Evolutionary conservation across 1,140 invertebrate species (phyloP).

Genomic region (Potamilus streckersoni): DNA sequence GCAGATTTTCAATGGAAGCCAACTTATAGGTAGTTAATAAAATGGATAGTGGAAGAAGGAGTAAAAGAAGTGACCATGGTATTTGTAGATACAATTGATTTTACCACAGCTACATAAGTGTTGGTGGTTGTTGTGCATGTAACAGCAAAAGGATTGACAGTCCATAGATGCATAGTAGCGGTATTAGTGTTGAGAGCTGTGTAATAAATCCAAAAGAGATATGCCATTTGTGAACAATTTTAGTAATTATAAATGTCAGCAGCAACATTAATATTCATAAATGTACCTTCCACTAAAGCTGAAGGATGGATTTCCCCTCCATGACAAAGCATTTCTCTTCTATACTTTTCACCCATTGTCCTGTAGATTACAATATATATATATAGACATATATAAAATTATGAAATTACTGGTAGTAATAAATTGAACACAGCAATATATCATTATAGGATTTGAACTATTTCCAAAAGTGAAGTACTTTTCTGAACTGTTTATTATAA

Average conservation of each 20-base stretch:
- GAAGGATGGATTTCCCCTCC: constrained; percentile 89
- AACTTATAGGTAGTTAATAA: no score
- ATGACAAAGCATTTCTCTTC: constrained; percentile 82
- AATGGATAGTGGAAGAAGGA: no score
- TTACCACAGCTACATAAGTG: no score
- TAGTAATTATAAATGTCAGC: neutral
- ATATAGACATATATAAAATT: no score
- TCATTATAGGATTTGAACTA: no score
- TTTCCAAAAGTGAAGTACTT: no score
- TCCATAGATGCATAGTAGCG: neutral
- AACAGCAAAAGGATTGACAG: neutral
- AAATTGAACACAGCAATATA: no score
- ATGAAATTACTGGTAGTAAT: no score
- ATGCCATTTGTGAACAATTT: neutral
- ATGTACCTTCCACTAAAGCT: constrained; percentile 73
- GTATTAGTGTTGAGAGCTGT: neutral
- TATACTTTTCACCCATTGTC: constrained; percentile 80
- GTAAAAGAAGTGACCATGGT: neutral
- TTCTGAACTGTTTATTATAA: no score
- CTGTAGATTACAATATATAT: constrained; percentile 61
- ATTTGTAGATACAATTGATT: neutral
- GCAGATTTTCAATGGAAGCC: no score
- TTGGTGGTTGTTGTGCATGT: neutral
- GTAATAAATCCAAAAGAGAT: neutral
- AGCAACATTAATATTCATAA: neutral